Percentiles rank a stretch among this genome's conserved stretches.
Evolutionary conservation across 1,140 invertebrate species (phyloP).

Genomic region (Pectinophora gossypiella): DNA sequence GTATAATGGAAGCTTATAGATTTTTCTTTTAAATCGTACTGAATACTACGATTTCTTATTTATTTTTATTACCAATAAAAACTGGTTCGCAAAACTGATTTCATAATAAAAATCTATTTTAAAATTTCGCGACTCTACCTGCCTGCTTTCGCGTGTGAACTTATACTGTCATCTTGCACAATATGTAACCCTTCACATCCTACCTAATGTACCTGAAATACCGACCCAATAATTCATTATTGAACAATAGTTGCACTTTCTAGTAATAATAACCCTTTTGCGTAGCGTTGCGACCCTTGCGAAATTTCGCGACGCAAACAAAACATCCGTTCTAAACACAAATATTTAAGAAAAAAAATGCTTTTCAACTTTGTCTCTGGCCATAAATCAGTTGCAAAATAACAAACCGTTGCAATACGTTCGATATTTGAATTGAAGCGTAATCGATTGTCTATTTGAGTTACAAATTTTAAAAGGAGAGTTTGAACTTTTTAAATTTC

Average conservation of each 20-base stretch:
- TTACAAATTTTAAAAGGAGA: not conserved
- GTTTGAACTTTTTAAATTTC: not conserved
- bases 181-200: conserved; percentile 63
- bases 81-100: too few relatives aligned
- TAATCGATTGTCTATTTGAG: conserved; percentile 42
- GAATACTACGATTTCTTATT: too few relatives aligned
- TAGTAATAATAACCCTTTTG: conserved; percentile 69
- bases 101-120: too few relatives aligned
- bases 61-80: too few relatives aligned
- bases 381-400: conserved; percentile 66
- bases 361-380: conserved; percentile 61
- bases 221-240: conserved; percentile 74
- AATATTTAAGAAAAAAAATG: conserved; percentile 67
- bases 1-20: too few relatives aligned
- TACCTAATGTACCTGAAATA: conserved; percentile 70
- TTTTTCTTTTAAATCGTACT: too few relatives aligned
- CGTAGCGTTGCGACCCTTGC: conserved; percentile 56
- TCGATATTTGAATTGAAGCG: conserved; percentile 59
- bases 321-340: conserved; percentile 69
- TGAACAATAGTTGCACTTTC: conserved; percentile 62
- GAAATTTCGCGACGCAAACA: conserved; percentile 67
- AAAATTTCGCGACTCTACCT: conserved; percentile 34
- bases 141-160: conserved; percentile 64
- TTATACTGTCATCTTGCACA: conserved; percentile 60
- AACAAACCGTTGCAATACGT: conserved; percentile 56